Conservation (phyloP, 2,888 invertebrate genomes). For the Malthinus flaveolus region DNA sequence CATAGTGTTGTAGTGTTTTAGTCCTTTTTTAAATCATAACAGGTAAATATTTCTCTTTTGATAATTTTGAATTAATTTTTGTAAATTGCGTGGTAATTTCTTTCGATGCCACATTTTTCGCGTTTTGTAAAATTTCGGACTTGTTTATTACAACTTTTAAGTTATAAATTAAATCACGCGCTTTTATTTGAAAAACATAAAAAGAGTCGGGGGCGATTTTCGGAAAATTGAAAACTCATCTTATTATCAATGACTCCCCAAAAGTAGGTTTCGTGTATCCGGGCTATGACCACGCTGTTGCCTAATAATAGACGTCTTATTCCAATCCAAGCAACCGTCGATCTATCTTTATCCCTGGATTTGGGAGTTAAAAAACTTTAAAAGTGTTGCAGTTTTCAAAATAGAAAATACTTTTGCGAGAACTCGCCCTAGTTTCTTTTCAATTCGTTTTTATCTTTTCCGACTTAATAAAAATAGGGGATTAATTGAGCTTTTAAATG, state of each 20-base stretch:
- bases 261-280: conserved; percentile 20
- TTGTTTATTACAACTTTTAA: no score
- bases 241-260: neutral
- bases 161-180: no score
- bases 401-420: neutral
- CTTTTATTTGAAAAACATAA: no score
- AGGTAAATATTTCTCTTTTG: conserved; percentile 9
- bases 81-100: no score
- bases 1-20: conserved; percentile 31
- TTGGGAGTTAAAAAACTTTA: conserved; percentile 18
- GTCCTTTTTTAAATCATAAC: neutral
- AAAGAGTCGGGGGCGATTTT: no score
- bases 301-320: conserved; percentile 42
- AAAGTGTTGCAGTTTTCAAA: neutral
- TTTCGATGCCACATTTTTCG: no score
- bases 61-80: neutral
- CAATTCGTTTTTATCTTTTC: neutral
- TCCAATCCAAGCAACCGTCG: conserved; percentile 37
- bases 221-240: neutral
- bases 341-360: conserved; percentile 39
- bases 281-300: conserved; percentile 36
- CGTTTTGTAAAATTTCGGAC: no score
- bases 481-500: neutral
- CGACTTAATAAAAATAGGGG: no score
- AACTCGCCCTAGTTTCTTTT: neutral